phyloP scores from a whole-genome alignment of 1,140 invertebrate genomes.

The Neocloeon triangulifer region DNA sequence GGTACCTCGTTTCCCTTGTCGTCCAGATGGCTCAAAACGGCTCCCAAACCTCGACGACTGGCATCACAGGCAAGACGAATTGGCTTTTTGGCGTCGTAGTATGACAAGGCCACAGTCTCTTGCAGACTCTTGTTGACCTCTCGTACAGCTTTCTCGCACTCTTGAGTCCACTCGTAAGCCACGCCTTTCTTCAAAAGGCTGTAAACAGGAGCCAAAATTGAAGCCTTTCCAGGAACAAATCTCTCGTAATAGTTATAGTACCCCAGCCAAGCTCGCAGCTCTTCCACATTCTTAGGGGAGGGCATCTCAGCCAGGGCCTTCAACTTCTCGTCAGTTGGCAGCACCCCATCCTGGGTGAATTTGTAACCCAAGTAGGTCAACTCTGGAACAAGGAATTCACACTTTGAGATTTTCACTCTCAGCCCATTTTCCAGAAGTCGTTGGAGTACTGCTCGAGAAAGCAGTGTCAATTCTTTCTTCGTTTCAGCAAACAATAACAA shows the following conservation, averaged over 20 bases:
- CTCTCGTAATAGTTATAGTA: constrained; percentile 2
- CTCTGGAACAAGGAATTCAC: no score
- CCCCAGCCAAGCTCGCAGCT: constrained; percentile 2
- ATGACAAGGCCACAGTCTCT: constrained; percentile 6
- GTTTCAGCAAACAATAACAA: no score
- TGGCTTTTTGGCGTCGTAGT: constrained; percentile 10
- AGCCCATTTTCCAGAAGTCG: no score
- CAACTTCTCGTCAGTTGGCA: no score
- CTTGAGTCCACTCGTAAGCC: constrained; percentile 5
- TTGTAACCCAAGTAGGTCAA: no score
- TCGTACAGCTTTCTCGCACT: constrained; percentile 8
- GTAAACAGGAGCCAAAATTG: constrained; percentile 6
- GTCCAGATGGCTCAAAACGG: constrained; percentile 16
- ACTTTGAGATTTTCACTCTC: no score
- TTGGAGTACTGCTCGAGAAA: no score
- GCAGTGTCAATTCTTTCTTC: no score
- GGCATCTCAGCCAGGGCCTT: no score
- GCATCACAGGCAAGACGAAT: constrained; percentile 11
- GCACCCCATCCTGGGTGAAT: no score
- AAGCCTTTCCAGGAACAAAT: constrained; percentile 6
- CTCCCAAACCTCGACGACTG: constrained; percentile 15
- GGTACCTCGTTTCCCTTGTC: constrained; percentile 13
- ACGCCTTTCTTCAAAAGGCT: constrained; percentile 2
- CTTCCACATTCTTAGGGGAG: constrained; percentile 3
- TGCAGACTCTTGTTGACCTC: constrained; percentile 7